These are phyloP conservation scores for Pimephales promelas DNA, from an alignment of 2,113 vertebrate species.

Conservation along the genomic window DNA sequence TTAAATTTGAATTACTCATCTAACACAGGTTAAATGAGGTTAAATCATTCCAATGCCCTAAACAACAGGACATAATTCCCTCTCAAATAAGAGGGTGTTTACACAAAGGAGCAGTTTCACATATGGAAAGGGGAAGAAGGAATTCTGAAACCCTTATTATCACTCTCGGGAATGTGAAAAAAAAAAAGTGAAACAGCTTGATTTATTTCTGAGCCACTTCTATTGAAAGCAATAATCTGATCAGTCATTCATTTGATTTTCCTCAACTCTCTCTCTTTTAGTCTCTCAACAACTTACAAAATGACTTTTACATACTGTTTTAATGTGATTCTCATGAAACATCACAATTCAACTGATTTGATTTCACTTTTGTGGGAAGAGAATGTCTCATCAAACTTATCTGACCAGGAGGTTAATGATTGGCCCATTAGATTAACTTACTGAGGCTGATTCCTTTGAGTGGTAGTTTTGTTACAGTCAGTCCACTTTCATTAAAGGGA, in stretches of 20 bases:
- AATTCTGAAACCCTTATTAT: neutral
- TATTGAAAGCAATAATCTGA: slow-evolving; percentile 23
- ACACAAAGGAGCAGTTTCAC: neutral
- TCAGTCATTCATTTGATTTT: slow-evolving; percentile 19
- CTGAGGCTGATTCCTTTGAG: neutral
- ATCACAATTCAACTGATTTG: slow-evolving; percentile 5
- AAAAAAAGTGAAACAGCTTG: neutral
- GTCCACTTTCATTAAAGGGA: neutral
- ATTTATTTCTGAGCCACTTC: neutral
- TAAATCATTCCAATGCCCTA: neutral
- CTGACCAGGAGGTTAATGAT: slow-evolving; percentile 32
- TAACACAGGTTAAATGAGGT: neutral
- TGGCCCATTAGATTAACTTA: slow-evolving; percentile 28
- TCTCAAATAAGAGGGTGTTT: neutral
- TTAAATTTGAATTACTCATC: neutral
- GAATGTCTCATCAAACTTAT: slow-evolving; percentile 45
- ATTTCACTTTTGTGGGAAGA: slow-evolving; percentile 28
- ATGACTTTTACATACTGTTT: neutral
- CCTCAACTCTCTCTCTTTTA: neutral
- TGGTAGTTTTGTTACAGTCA: slow-evolving; percentile 1
- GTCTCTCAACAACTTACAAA: neutral
- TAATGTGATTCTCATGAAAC: neutral
- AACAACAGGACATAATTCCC: slow-evolving; percentile 4
- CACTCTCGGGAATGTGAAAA: neutral
- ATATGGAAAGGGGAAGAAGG: neutral